Base-by-base conservation (phyloP, 2,888 invertebrate species). In the Strigamia crassipes region DNA sequence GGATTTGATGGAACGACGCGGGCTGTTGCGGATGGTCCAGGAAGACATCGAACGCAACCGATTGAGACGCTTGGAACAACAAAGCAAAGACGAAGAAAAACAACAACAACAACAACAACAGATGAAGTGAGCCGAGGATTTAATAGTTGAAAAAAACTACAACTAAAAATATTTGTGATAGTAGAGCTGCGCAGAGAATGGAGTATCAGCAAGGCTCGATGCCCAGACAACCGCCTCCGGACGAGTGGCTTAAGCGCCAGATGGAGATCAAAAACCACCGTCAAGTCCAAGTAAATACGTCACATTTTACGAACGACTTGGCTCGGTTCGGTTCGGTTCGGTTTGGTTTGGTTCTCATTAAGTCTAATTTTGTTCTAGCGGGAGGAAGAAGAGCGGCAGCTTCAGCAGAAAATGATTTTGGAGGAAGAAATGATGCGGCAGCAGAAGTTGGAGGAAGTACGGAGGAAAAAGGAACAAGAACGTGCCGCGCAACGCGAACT, bases 401-500 rank as follows among this genome's bases (percentile, higher is more conserved):
- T 85, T 66, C 82, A 85, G 66, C 82, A 86, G 79, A 84, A 86
- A 83, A 84, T 85, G 82, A 85, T 27, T 27, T 27, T 84, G 82
- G 82, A 83, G 42, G 86, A 86, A 80, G 87, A 87, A 61, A 66
- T 82, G 9, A 18, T 83, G 12, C 84, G 90, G 89, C 84, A 87
- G 88, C 84, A 89, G 78, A 89, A 90, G 84, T 89, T 90, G 38
- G 91, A 91, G 78, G 91, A 91, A 81, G 87, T 90, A 80, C 89
- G 90, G 82, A 87, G 89, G 80, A 90, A 90, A 61, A 90, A 90
- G 84, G 86, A 88, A 12, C 88, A 89, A 81, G 90, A 90, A 83
- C 83, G 84, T 81, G 83, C 83, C 56, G 83, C 83, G 15, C 85
- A 87, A 56, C 86, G 86, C 82, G 88, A 88, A 83, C 84, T 88